These are phyloP conservation scores for Montipora foliosa DNA, from an alignment of 64 coral and sea anemone genomes.

Conservation along the genomic window DNA sequence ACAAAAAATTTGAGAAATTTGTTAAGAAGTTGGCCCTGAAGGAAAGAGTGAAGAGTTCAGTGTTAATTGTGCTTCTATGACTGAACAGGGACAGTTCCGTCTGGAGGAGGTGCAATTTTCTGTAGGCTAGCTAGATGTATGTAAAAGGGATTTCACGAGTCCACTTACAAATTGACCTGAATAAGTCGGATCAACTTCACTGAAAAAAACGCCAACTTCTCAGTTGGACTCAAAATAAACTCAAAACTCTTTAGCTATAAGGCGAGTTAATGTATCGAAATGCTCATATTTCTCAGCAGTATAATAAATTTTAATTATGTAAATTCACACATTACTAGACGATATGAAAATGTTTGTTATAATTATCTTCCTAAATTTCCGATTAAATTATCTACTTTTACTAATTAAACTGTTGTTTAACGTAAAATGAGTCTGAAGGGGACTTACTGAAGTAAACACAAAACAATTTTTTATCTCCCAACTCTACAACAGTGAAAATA, in stretches of 20 bases:
- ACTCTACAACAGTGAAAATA: background rate
- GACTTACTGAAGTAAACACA: background rate
- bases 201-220: background rate
- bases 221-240: constrained; percentile 2
- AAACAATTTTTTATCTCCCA: background rate
- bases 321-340: background rate
- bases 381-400: constrained; percentile 9
- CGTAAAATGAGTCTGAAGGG: constrained; percentile 1
- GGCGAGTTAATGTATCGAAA: constrained; percentile 1
- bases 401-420: constrained; percentile 8
- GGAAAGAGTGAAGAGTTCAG: background rate
- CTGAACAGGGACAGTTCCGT: background rate
- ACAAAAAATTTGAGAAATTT: background rate
- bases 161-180: background rate
- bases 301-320: constrained; percentile 1
- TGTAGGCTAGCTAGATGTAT: background rate
- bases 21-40: background rate
- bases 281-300: constrained; percentile 7
- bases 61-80: background rate
- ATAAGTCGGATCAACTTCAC: background rate
- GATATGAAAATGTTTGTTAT: background rate
- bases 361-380: constrained; percentile 8
- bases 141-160: background rate
- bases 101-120: background rate
- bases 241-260: background rate